Evolutionary conservation across 2,888 invertebrate genomes (phyloP).

Genomic region (Loripinus fragilis): DNA sequence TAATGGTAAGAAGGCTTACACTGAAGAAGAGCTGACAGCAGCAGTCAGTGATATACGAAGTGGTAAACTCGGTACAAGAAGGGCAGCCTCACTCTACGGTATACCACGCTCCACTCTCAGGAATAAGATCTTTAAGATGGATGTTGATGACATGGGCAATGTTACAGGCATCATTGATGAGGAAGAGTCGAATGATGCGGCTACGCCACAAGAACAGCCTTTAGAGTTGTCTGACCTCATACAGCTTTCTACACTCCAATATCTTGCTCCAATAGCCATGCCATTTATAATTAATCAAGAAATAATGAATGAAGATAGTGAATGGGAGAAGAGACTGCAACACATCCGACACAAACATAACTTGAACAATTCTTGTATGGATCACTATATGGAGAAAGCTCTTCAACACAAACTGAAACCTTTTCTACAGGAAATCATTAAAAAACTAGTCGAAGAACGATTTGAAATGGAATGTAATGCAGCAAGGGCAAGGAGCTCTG

Average conservation of each 20-base stretch:
- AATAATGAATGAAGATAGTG: slow-evolving; percentile 46
- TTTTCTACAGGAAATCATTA: slow-evolving; percentile 81
- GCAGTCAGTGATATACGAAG: slow-evolving; percentile 97
- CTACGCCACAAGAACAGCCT: slow-evolving; percentile 24
- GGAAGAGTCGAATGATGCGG: slow-evolving; percentile 38
- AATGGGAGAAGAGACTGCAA: slow-evolving; percentile 73
- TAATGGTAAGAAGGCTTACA: slow-evolving; percentile 87
- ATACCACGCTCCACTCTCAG: slow-evolving; percentile 98
- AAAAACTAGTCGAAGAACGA: slow-evolving; percentile 81
- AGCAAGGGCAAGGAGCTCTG: slow-evolving; percentile 28
- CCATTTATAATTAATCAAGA: slow-evolving; percentile 55
- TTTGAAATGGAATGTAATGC: slow-evolving; percentile 78
- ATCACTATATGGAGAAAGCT: slow-evolving; percentile 68
- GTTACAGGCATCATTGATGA: slow-evolving; percentile 27
- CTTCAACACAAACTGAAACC: slow-evolving; percentile 77
- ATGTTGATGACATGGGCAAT: slow-evolving; percentile 62
- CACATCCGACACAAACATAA: slow-evolving; percentile 80
- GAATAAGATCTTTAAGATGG: slow-evolving; percentile 90
- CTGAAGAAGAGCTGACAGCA: slow-evolving; percentile 96
- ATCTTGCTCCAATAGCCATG: slow-evolving; percentile 49
- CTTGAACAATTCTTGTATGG: slow-evolving; percentile 68
- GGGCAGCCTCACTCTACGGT: slow-evolving; percentile 97
- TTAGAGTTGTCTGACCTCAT: slow-evolving; percentile 50
- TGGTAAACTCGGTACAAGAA: slow-evolving; percentile 95
- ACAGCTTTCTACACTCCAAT: slow-evolving; percentile 51